These are phyloP conservation scores for Nanorana parkeri DNA, from an alignment of 2,113 vertebrate species.

Conservation along the genomic window DNA sequence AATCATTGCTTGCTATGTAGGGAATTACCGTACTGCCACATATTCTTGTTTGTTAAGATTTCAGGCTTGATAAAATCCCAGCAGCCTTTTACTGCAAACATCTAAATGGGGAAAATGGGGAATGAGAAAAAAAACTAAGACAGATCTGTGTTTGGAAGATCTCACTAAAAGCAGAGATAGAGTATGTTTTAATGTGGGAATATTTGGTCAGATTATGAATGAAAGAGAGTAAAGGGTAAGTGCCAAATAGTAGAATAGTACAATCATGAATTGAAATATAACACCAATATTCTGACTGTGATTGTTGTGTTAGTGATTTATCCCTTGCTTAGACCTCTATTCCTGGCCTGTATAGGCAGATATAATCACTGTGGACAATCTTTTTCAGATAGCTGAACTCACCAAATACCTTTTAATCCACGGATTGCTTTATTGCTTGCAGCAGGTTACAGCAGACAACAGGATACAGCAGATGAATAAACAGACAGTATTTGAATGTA, in stretches of 20 bases:
- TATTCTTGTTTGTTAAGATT: slow-evolving; percentile 3
- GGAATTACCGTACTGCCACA: slow-evolving; percentile 27
- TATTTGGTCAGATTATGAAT: neutral
- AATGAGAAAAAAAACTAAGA: neutral
- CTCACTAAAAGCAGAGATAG: neutral
- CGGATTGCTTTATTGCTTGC: too few species aligned
- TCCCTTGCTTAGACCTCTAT: too few species aligned
- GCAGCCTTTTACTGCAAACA: neutral
- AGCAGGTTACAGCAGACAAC: too few species aligned
- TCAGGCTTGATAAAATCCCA: slow-evolving; percentile 6
- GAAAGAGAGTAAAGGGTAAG: neutral
- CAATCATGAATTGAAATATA: neutral
- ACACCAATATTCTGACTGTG: too few species aligned
- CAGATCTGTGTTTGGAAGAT: neutral
- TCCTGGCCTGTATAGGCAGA: too few species aligned
- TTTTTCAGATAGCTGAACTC: too few species aligned
- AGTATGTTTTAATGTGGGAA: neutral
- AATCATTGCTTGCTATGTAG: slow-evolving; percentile 15
- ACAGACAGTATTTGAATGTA: too few species aligned
- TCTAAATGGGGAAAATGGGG: too few species aligned
- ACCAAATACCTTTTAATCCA: too few species aligned
- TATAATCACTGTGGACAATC: too few species aligned
- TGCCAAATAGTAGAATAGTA: neutral
- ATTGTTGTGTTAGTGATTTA: too few species aligned
- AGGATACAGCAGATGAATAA: too few species aligned